Conservation (phyloP, 1,140 invertebrate species). For the Ceratina australensis region DNA sequence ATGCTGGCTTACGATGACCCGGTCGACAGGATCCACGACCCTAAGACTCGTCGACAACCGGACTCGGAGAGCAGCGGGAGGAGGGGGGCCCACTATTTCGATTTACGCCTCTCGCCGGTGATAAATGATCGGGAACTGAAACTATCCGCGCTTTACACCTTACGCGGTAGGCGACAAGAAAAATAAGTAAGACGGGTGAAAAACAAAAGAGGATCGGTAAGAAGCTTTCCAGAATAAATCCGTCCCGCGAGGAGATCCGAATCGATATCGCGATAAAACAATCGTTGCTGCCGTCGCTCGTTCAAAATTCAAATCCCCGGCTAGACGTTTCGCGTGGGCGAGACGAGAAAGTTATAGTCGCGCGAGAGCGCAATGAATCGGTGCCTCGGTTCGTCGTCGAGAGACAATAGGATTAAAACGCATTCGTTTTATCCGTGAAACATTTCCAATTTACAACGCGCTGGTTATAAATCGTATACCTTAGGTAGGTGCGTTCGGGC, state of each 20-base stretch:
- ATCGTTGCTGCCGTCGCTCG: conserved; percentile 22
- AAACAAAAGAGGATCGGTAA: conserved; percentile 18
- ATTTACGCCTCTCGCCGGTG: conserved; percentile 37
- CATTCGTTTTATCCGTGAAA: conserved; percentile 6
- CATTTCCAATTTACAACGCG: neutral
- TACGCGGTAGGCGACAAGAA: too few relatives aligned
- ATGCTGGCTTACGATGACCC: conserved; percentile 73
- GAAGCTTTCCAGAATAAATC: neutral
- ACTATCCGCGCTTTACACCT: neutral
- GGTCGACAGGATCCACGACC: conserved; percentile 69
- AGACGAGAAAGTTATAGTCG: conserved; percentile 10
- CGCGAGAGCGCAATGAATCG: conserved; percentile 30
- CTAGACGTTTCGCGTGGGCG: conserved; percentile 52
- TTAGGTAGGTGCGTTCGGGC: too few relatives aligned
- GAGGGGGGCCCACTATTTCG: conserved; percentile 43
- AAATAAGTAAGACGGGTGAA: too few relatives aligned
- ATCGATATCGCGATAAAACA: conserved; percentile 2
- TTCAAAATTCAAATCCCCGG: conserved; percentile 58
- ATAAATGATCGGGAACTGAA: conserved; percentile 53
- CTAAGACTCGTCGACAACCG: conserved; percentile 56
- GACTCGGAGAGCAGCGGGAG: conserved; percentile 23
- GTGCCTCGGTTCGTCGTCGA: neutral
- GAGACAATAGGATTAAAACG: conserved; percentile 56
- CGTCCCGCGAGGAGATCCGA: conserved; percentile 3
- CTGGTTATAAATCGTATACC: conserved; percentile 4